A percentile compares a stretch with the other conserved stretches of the same genome.
Conservation (phyloP, 1,140 invertebrate species). For the Pachypeltis micranthus region DNA sequence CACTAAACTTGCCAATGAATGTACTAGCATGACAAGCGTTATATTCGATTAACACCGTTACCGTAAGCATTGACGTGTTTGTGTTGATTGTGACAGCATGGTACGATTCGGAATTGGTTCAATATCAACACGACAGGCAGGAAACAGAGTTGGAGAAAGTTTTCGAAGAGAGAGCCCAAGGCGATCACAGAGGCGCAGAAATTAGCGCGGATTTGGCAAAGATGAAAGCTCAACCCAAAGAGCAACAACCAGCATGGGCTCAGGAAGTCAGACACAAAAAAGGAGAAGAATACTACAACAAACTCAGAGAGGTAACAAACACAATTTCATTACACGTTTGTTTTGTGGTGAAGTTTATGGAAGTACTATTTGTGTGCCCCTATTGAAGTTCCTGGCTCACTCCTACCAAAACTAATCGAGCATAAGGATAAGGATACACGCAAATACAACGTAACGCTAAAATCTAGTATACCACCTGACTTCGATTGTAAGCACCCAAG, state of each 20-base stretch:
- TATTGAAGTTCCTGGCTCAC: too few species aligned
- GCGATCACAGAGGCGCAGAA: constrained; percentile 46
- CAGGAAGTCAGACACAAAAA: constrained; percentile 68
- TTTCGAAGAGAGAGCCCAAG: constrained; percentile 66
- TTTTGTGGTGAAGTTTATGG: too few species aligned
- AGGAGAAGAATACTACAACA: constrained; percentile 67
- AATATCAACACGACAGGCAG: constrained; percentile 70
- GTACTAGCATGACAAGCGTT: neutral
- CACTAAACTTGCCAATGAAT: neutral
- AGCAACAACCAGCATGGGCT: constrained; percentile 72
- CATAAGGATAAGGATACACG: too few species aligned
- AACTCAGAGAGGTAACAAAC: constrained; percentile 56
- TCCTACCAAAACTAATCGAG: too few species aligned
- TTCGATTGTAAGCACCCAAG: too few species aligned
- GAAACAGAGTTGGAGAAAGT: constrained; percentile 74
- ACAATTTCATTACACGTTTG: too few species aligned
- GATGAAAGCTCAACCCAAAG: constrained; percentile 41
- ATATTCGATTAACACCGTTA: neutral
- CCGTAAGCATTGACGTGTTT: neutral
- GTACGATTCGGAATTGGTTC: constrained; percentile 77
- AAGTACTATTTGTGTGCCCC: too few species aligned
- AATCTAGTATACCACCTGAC: too few species aligned
- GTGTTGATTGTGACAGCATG: constrained; percentile 48
- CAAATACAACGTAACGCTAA: too few species aligned
- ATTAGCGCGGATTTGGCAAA: constrained; percentile 36